These are phyloP conservation scores for Anseranas semipalmata DNA, from an alignment of 2,113 vertebrate genomes.

Conservation along the genomic window DNA sequence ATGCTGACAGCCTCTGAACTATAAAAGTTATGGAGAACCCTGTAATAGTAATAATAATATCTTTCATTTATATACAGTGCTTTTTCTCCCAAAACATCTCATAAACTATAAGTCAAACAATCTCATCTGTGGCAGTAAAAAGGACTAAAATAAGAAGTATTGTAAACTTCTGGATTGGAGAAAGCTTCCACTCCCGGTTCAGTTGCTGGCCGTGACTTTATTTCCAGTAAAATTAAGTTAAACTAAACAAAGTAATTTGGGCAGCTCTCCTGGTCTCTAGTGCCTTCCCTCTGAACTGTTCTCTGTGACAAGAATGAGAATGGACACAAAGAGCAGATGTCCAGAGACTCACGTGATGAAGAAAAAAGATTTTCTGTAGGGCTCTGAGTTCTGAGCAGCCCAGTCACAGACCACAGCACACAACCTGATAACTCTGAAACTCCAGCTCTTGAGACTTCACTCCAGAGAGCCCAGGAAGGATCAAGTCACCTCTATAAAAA, in stretches of 20 bases:
- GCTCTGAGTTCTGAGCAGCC: not conserved
- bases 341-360: not conserved
- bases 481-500: not conserved
- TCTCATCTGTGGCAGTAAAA: not conserved
- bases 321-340: rapidly evolving
- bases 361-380: not conserved
- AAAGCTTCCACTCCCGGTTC: not conserved
- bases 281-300: not conserved
- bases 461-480: not conserved
- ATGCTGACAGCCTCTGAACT: constrained; percentile 19
- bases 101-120: not conserved
- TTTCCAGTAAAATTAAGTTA: not conserved
- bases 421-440: not conserved
- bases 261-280: not conserved
- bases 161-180: not conserved
- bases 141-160: not conserved
- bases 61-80: constrained; percentile 10
- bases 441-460: not conserved
- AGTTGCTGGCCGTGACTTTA: not conserved
- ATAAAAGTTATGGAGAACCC: constrained; percentile 19
- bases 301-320: not conserved
- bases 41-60: constrained; percentile 43
- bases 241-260: not conserved
- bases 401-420: no score
- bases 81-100: constrained; percentile 16